Evolutionary conservation across 2,888 invertebrate genomes (phyloP).

Genomic region (Stratiomys singularior): DNA sequence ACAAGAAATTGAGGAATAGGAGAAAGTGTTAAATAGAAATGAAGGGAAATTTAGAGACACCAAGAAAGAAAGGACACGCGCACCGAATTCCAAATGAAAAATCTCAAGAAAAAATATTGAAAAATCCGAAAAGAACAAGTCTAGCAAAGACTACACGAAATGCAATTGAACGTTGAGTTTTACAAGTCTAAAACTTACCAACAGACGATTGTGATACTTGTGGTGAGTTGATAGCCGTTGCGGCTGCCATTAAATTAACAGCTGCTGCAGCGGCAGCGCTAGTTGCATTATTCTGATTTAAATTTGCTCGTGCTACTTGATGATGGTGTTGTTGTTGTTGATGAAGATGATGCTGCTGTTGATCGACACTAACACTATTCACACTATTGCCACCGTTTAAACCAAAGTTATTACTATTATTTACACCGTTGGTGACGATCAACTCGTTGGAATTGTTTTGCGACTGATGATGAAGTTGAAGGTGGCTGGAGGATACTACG

Average conservation of each 20-base stretch:
- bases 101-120: no score
- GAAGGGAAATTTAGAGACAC: no score
- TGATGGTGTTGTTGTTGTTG: conserved; percentile 15
- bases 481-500: conserved; percentile 35
- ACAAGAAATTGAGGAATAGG: no score
- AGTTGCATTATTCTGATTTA: conserved; percentile 32
- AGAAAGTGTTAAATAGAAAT: no score
- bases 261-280: conserved; percentile 45
- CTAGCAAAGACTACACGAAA: no score
- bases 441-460: conserved; percentile 14
- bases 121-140: no score
- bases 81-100: no score
- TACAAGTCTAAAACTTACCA: conserved; percentile 25
- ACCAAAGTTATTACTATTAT: conserved; percentile 10
- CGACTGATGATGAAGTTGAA: conserved; percentile 44
- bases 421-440: conserved; percentile 25
- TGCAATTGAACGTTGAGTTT: no score
- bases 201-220: conserved; percentile 40
- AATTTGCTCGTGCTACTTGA: conserved; percentile 30
- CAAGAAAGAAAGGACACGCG: no score
- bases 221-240: conserved; percentile 48
- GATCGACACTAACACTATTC: neutral
- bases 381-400: conserved; percentile 1
- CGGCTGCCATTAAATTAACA: conserved; percentile 48
- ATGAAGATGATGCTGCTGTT: conserved; percentile 3